Base-by-base conservation (phyloP, 2,888 invertebrate species). In the Dicycla oo region DNA sequence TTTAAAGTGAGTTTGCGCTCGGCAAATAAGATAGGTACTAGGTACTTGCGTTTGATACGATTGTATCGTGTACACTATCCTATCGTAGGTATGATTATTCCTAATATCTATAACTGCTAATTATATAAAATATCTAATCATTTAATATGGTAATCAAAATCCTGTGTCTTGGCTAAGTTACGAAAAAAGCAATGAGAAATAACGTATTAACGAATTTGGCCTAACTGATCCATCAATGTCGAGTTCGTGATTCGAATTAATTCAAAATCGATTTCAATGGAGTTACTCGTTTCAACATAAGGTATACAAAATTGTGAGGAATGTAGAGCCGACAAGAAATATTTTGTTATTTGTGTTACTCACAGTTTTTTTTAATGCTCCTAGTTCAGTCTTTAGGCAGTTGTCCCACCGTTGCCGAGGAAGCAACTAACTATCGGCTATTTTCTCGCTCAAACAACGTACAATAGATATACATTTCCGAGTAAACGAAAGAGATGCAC, bases 221-320 rank as follows among this genome's bases (percentile, higher is more conserved):
- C 43, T 54, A 43, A 56, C 81, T 64, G 60, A 82, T 82, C 70
- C 77, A 83, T 82, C 77, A 81, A 73, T 67, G 70, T 69, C 81
- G 62, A 66, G 43, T 47, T 60, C 30, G 65, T 75, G 61, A 73
- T 83, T 80, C 60, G 47, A 61, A 64, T 43, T 76, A 20, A 80
- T 81, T 68, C 40, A 49, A 45, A 80, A 81, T 75, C 83, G 66
- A 75, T 83, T 72, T 69, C 23, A 67, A 43, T 57, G 47, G n/a
- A 61, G 56, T 67, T 57, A 49, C 54, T 60, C 43, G 20, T 72
- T 58, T 54, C 13, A 57, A 54, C 43, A 38, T 51, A 47, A 18
- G n/a, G 13, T 26, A n/a, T 38, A 34, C 4, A 34, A 45, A n/a
- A 51, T 30, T 30, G 8, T 40, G 5, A 47, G 18, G 54, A 54